Base-by-base conservation (phyloP, 2,888 invertebrate genomes). In the Parnassius mnemosyne region DNA sequence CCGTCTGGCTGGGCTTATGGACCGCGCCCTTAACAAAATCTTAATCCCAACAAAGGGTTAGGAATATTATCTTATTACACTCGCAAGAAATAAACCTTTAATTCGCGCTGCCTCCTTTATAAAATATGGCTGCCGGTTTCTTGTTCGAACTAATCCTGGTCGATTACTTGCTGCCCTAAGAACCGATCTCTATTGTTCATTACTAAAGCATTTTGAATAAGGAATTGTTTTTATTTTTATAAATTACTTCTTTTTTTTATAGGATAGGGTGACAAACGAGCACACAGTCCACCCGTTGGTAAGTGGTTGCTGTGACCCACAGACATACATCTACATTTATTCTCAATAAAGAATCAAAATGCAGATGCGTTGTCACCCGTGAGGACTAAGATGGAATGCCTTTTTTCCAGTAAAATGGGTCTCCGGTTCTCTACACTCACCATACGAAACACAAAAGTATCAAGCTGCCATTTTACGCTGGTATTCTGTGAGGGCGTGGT, bases 21-120 rank as follows among this genome's bases (percentile, higher is more conserved):
- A 74, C 78, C 75, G 74, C 81, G 81, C 89, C 89, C 89, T 89
- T 88, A 90, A 90, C 90, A 88, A 89, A 90, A 90, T 90, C 90
- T 90, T 89, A 90, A 90, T 91, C 89, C 87, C 84, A 79, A 84
- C 89, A 90, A 90, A 91, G 90, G 90, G 90, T 90, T 90, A 90
- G 80, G 83, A 86, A 87, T 85, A 90, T 89, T 88, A 89, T 89
- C 90, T 89, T 89, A 88, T 88, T 88, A 89, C 80, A 80, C 81
- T 80, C 80, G 75, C 86, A 89, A 90, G 89, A 87, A 88, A 80
- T 88, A 86, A 85, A 84, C 85, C 87, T 78, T 85, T 87, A 85
- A 87, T 83, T 82, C 83, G 70, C 71, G 70, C 70, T 69, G 78
- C 74, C 78, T 81, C 80, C 79, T 78, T 76, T 77, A 69, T 79